Evolutionary conservation across 2,797 vertebrate species (phyloP).

Genomic region (Coregonus ussuriensis): DNA sequence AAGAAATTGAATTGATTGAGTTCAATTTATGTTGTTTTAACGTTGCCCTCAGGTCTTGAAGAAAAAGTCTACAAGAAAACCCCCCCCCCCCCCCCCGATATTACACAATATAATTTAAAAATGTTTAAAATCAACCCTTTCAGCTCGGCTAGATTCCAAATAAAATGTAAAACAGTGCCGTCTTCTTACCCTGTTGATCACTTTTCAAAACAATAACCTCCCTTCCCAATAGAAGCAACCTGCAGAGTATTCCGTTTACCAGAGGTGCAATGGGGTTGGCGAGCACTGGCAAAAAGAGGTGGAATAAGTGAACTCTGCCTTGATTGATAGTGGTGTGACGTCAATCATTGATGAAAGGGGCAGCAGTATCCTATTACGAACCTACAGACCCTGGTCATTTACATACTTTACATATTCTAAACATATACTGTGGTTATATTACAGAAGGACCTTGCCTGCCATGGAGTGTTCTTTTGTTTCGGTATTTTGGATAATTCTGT

Average conservation of each 20-base stretch:
- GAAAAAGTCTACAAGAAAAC: not conserved
- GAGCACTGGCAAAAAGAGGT: not conserved
- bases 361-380: not conserved
- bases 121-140: not conserved
- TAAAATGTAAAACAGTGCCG: not conserved
- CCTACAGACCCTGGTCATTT: not conserved
- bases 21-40: not conserved
- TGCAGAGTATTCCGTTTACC: conserved; percentile 4
- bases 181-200: not conserved
- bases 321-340: not conserved
- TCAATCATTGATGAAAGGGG: not conserved
- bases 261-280: not conserved
- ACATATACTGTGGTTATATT: conserved; percentile 1
- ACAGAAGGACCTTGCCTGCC: conserved; percentile 4
- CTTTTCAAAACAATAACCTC: not conserved
- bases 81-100: not conserved
- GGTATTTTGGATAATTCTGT: not conserved
- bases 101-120: not conserved
- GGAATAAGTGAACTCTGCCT: not conserved
- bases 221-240: not conserved
- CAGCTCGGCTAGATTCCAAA: not conserved
- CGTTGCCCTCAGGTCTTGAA: not conserved
- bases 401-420: conserved; percentile 1
- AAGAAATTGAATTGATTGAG: not conserved
- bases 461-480: conserved; percentile 9